These are phyloP conservation scores for Telmatochromis bifrenatus DNA, from an alignment of 2,113 vertebrate species.

Conservation along the genomic window DNA sequence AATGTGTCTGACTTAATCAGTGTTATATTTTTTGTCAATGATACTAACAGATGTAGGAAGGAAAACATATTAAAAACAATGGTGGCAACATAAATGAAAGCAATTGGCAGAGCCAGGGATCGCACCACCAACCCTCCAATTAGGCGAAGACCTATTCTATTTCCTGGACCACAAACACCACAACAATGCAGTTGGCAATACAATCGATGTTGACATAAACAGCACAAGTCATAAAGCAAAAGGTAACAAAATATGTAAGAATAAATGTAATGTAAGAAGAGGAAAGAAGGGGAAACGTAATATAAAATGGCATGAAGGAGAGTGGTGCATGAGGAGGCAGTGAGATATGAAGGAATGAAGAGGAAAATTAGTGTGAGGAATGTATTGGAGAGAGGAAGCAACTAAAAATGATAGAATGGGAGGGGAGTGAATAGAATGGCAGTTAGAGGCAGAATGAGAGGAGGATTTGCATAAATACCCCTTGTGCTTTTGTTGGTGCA, in stretches of 20 bases:
- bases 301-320: neutral
- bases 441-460: neutral
- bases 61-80: neutral
- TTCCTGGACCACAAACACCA: neutral
- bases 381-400: neutral
- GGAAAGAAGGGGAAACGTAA: neutral
- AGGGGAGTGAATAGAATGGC: neutral
- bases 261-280: neutral
- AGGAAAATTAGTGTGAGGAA: neutral
- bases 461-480: constrained; percentile 27
- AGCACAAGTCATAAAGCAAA: neutral
- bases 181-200: neutral
- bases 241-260: neutral
- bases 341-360: neutral
- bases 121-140: neutral
- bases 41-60: neutral
- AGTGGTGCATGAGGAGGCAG: neutral
- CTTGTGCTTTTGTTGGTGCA: constrained; percentile 30
- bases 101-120: neutral
- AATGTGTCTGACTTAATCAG: neutral
- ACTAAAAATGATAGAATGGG: neutral
- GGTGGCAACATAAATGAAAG: neutral
- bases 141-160: neutral
- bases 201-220: neutral
- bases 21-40: neutral